A percentile compares a stretch with the other conserved stretches of the same genome.
These are phyloP conservation scores for Ceratosolen solmsi DNA, from an alignment of 1,140 invertebrate genomes.

Conservation along the genomic window DNA sequence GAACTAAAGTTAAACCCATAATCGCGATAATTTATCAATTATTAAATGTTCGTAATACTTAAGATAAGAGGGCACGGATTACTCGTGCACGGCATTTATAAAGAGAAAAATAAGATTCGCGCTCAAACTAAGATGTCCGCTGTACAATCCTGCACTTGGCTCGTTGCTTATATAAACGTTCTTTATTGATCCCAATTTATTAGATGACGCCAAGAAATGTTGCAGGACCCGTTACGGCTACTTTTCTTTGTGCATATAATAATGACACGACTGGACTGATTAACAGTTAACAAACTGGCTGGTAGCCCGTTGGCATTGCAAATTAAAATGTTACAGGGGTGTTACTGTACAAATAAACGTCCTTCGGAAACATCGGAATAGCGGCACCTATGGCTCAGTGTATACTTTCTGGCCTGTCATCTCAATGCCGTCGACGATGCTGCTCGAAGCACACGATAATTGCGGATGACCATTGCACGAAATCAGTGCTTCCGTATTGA, in stretches of 20 bases:
- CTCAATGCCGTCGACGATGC: too few species aligned
- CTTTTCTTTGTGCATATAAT: not conserved
- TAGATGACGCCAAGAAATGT: not conserved
- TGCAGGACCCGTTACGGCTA: not conserved
- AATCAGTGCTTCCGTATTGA: not conserved
- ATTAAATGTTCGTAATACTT: too few species aligned
- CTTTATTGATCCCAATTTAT: slow-evolving; percentile 4
- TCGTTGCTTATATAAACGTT: not conserved
- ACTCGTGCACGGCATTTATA: not conserved
- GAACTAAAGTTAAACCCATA: too few species aligned
- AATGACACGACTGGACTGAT: not conserved
- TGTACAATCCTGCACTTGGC: not conserved
- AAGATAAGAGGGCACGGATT: not conserved
- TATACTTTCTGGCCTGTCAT: not conserved
- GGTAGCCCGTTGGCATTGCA: not conserved
- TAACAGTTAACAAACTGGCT: slow-evolving; percentile 10
- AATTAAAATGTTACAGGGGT: not conserved
- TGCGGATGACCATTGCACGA: not conserved
- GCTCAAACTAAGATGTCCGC: not conserved
- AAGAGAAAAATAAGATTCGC: not conserved
- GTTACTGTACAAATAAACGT: not conserved
- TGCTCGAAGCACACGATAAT: too few species aligned
- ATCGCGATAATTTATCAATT: too few species aligned
- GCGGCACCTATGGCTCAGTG: not conserved
- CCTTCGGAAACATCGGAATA: not conserved